Evolutionary conservation across 2,113 vertebrate genomes (phyloP).

Genomic region (Cyprinodon brontotheroides): DNA sequence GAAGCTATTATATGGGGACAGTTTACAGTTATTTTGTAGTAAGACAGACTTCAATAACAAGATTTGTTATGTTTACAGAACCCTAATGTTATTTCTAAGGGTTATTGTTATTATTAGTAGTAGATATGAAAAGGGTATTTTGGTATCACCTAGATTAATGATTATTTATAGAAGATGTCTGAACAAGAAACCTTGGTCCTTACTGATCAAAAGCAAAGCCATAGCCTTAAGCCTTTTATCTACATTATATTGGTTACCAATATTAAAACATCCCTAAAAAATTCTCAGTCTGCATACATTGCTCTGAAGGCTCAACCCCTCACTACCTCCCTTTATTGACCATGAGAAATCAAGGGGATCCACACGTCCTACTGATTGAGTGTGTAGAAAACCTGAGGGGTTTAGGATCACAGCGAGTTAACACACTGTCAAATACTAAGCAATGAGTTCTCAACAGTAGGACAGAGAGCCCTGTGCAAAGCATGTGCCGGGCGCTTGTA

Average conservation of each 20-base stretch:
- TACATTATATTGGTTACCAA: background rate
- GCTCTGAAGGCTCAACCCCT: conserved; percentile 46
- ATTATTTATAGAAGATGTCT: background rate
- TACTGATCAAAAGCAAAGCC: background rate
- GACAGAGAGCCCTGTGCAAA: conserved; percentile 62
- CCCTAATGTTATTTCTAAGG: background rate
- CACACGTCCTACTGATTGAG: conserved; percentile 67
- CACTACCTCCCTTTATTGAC: conserved; percentile 50
- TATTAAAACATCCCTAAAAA: conserved; percentile 18
- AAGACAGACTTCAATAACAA: background rate
- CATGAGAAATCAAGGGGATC: conserved; percentile 47
- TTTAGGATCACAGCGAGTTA: conserved; percentile 73
- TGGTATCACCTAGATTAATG: background rate
- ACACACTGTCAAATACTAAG: conserved; percentile 74
- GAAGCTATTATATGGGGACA: background rate
- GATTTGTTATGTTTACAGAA: background rate
- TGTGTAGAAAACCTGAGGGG: conserved; percentile 74
- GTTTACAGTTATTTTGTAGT: background rate
- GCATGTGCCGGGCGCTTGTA: conserved; percentile 53
- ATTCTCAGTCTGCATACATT: conserved; percentile 37
- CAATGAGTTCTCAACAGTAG: conserved; percentile 67
- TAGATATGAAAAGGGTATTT: background rate
- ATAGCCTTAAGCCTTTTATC: background rate
- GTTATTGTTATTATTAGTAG: background rate
- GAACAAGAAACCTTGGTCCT: background rate